phyloP scores from a whole-genome alignment of 2,888 invertebrate species.

The Leucophora obtusa region DNA sequence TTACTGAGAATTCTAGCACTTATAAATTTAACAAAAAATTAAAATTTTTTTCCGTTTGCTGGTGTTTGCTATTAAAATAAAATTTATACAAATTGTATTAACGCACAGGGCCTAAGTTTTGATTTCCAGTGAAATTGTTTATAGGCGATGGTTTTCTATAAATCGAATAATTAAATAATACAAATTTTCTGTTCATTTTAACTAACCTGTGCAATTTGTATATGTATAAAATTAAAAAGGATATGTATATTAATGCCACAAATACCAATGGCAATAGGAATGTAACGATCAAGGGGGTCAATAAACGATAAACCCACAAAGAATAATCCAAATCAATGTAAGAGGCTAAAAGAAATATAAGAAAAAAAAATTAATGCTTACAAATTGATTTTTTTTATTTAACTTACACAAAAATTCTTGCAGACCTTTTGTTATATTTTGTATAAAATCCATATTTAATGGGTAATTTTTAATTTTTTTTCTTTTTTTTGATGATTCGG shows the following conservation, averaged over 20 bases:
- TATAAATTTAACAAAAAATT: too few relatives aligned
- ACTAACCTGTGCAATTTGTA: conserved; percentile 89
- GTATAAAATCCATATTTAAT: conserved; percentile 71
- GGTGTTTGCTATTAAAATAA: too few relatives aligned
- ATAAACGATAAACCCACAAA: conserved; percentile 90
- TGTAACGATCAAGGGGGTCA: conserved; percentile 89
- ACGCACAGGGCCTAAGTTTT: too few relatives aligned
- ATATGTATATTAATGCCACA: conserved; percentile 88
- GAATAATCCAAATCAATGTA: conserved; percentile 91
- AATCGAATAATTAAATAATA: too few relatives aligned
- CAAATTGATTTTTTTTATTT: conserved; percentile 17
- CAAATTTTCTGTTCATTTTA: background rate
- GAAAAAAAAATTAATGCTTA: background rate
- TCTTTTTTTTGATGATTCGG: conserved; percentile 9
- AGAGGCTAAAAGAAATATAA: conserved; percentile 80
- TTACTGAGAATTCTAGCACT: too few relatives aligned
- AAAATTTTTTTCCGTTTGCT: too few relatives aligned
- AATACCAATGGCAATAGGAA: conserved; percentile 91
- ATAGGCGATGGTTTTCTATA: too few relatives aligned
- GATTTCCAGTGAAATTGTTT: too few relatives aligned
- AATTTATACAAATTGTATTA: too few relatives aligned
- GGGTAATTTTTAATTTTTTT: background rate
- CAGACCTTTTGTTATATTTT: conserved; percentile 68
- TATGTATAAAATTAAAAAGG: conserved; percentile 90
- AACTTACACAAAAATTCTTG: conserved; percentile 73